phyloP scores from a whole-genome alignment of 2,888 invertebrate species.

The Stenoptilia bipunctidactyla region DNA sequence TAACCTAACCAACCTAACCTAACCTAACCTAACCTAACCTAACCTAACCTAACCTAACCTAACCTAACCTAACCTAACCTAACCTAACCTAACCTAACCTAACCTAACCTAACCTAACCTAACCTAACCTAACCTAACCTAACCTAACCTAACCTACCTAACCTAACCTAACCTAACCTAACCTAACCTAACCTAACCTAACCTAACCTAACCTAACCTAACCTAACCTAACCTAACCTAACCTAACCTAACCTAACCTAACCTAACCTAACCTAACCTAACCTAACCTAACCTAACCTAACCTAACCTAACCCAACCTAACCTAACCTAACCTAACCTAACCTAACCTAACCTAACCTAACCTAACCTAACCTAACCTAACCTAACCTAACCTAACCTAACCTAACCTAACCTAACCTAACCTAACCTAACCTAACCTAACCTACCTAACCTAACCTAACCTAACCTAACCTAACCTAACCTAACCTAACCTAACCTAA shows the following conservation, averaged over 20 bases:
- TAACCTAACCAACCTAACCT: neutral
- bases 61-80: conserved; percentile 1
- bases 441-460: conserved; percentile 15
- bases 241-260: conserved; percentile 1
- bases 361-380: conserved; percentile 5
- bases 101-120: conserved; percentile 1
- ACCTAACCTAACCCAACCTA: conserved; percentile 1
- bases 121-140: conserved; percentile 1
- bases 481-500: conserved; percentile 4
- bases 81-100: conserved; percentile 1
- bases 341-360: conserved; percentile 2
- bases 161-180: conserved; percentile 1
- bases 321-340: conserved; percentile 1
- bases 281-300: conserved; percentile 1
- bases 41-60: conserved; percentile 1
- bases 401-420: conserved; percentile 16
- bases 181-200: conserved; percentile 1
- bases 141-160: conserved; percentile 1
- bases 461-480: conserved; percentile 16
- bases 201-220: conserved; percentile 1
- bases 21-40: conserved; percentile 2
- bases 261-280: conserved; percentile 1
- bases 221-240: conserved; percentile 1
- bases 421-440: conserved; percentile 16
- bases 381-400: conserved; percentile 14